Base-by-base conservation (phyloP, 2,888 invertebrate genomes). In the Leptarthrus brevirostris region DNA sequence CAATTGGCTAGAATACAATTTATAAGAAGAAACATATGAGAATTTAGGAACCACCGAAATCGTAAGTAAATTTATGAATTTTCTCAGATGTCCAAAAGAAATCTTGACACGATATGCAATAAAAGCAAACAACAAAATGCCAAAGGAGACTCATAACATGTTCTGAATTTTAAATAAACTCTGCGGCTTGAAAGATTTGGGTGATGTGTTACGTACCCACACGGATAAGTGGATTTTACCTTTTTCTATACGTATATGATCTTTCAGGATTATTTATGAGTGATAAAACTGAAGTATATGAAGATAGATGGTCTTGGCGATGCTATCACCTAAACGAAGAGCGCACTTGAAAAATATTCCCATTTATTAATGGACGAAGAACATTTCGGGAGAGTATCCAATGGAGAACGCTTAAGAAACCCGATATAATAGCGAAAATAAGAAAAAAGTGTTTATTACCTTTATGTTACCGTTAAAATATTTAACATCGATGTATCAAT, bases 241-340 rank as follows among this genome's bases (percentile, higher is more conserved):
- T 44, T 64, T 44, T 10, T n/a, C 44, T 1, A n/a, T 18, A 12
- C 34, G 47, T 72, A 72, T 58, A 58, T 47, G 58, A 14, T 30
- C 72, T 72, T 47, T 72, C 44, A 22, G 40, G 56, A 72, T 36
- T 72, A 72, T 72, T 72, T 72, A 72, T 72, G 58, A 56, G 72
- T 72, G 72, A 58, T 72, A 72, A 72, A 72, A 72, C 18, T 47
- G 72, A 72, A 72, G 72, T 72, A 58, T 72, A 72, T 72, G 72
- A 72, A 72, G 72, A 72, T 58, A 54, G 72, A 72, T 72, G 44
- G 72, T n/a, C 12, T 34, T 14, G 24, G 40, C 58, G 66, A 66
- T 66, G 47, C 47, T 56, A 69, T 49, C 30, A 30, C 49, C 52
- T 52, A 44, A n/a, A 20, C 40, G 18, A 44, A 44, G 64, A 24